Conservation (phyloP, 2,797 vertebrate genomes). For the Gorsachius magnificus region DNA sequence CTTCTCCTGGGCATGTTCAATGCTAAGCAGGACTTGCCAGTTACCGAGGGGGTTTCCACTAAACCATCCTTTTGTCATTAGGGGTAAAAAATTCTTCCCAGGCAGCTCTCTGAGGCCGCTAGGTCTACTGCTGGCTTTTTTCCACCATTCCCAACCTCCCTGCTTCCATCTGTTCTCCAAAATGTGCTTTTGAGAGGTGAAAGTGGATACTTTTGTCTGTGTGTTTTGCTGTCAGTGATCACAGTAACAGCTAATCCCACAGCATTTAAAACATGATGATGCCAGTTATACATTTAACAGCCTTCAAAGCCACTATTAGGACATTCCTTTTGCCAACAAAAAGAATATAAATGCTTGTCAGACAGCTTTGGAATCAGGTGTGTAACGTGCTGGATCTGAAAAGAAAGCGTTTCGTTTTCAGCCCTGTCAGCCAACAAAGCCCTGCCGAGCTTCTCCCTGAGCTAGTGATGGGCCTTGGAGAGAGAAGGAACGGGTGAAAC, state of each 20-base stretch:
- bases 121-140: not conserved
- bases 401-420: slow-evolving; percentile 15
- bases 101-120: not conserved
- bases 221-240: slow-evolving; percentile 26
- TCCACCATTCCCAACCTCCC: not conserved
- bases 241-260: slow-evolving; percentile 46
- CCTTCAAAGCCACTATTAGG: slow-evolving; percentile 17
- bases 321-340: slow-evolving; percentile 4
- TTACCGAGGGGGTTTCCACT: not conserved
- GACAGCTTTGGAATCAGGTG: slow-evolving; percentile 27
- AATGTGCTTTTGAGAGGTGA: not conserved
- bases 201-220: not conserved
- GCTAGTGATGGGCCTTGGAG: not conserved
- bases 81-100: not conserved
- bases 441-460: not conserved
- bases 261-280: slow-evolving; percentile 10
- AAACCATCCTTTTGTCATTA: not conserved
- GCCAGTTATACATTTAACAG: slow-evolving; percentile 5
- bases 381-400: not conserved
- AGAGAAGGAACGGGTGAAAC: not conserved
- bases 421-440: slow-evolving; percentile 4
- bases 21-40: not conserved
- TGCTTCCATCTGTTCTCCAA: not conserved
- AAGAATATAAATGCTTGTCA: slow-evolving; percentile 35
- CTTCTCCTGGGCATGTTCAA: not conserved